Evolutionary conservation across 2,888 invertebrate species (phyloP).

Genomic region (Chrysolina haemoptera): DNA sequence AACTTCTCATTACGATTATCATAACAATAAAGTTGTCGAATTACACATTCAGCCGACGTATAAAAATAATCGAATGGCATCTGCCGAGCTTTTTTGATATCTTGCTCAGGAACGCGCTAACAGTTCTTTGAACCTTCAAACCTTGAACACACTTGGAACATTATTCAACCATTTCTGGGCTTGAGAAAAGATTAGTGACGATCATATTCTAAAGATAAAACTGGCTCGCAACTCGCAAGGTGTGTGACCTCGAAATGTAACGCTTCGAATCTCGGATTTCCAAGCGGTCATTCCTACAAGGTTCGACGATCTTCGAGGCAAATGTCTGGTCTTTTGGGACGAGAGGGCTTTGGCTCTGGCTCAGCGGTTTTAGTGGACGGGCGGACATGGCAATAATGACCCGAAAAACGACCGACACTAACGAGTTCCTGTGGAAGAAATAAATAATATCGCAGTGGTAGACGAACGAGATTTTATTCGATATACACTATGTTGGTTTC

Average conservation of each 20-base stretch:
- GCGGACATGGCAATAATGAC: neutral
- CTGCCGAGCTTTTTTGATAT: conserved; percentile 5
- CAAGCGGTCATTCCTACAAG: conserved; percentile 37
- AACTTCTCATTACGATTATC: conserved; percentile 2
- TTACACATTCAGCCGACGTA: conserved; percentile 3
- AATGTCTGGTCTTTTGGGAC: conserved; percentile 19
- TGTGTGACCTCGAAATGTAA: conserved; percentile 47
- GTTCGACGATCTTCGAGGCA: conserved; percentile 23
- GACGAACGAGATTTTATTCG: neutral
- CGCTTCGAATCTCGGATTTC: conserved; percentile 42
- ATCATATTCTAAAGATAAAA: conserved; percentile 25
- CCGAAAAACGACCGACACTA: neutral
- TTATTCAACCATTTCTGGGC: conserved; percentile 9
- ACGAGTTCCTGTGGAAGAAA: neutral
- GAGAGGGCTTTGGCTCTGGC: conserved; percentile 9
- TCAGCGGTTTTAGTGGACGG: neutral
- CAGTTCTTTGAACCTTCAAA: conserved; percentile 14
- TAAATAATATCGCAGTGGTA: neutral
- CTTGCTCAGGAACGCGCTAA: neutral
- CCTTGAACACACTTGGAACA: conserved; percentile 16
- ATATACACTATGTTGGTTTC: no score
- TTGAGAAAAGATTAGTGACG: conserved; percentile 8
- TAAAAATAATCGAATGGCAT: neutral
- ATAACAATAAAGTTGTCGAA: neutral
- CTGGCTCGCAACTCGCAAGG: conserved; percentile 31